These are phyloP conservation scores for Sminthurides aquaticus DNA, from an alignment of 2,888 invertebrate genomes.

Conservation along the genomic window DNA sequence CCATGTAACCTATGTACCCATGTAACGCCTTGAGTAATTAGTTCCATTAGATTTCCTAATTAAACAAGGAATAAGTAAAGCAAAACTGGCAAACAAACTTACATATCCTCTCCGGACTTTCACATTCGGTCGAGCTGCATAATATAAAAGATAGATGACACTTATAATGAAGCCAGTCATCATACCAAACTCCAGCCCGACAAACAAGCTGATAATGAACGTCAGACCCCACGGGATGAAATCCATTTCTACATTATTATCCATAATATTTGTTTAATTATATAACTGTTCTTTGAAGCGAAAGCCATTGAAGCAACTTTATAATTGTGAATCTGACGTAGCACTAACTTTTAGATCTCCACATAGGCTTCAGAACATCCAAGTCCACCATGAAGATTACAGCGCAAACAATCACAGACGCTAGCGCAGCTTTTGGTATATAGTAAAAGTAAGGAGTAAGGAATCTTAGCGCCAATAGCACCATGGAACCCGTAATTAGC, in stretches of 20 bases:
- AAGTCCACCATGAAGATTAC: conserved; percentile 74
- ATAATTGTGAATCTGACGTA: neutral
- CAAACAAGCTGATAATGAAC: conserved; percentile 71
- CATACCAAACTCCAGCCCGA: conserved; percentile 82
- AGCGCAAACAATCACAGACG: conserved; percentile 82
- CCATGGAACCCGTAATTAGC: conserved; percentile 58
- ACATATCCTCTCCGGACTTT: conserved; percentile 68
- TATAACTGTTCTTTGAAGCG: too few relatives aligned
- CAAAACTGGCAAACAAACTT: conserved; percentile 48
- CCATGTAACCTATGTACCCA: neutral
- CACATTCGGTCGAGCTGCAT: conserved; percentile 79
- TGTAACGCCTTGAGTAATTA: neutral
- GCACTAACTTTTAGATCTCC: conserved; percentile 73
- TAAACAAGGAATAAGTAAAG: neutral
- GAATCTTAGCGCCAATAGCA: conserved; percentile 68
- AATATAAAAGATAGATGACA: conserved; percentile 75
- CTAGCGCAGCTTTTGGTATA: conserved; percentile 75
- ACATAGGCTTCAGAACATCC: conserved; percentile 59
- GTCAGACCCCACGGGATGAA: conserved; percentile 75
- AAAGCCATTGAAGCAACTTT: too few relatives aligned
- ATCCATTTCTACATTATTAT: conserved; percentile 62
- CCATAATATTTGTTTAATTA: too few relatives aligned
- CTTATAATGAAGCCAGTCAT: conserved; percentile 75
- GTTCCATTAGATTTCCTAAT: too few relatives aligned
- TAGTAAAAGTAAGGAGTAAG: conserved; percentile 80